Evolutionary conservation across 2,888 invertebrate genomes (phyloP).

Genomic region (Synanthedon formicaeformis): DNA sequence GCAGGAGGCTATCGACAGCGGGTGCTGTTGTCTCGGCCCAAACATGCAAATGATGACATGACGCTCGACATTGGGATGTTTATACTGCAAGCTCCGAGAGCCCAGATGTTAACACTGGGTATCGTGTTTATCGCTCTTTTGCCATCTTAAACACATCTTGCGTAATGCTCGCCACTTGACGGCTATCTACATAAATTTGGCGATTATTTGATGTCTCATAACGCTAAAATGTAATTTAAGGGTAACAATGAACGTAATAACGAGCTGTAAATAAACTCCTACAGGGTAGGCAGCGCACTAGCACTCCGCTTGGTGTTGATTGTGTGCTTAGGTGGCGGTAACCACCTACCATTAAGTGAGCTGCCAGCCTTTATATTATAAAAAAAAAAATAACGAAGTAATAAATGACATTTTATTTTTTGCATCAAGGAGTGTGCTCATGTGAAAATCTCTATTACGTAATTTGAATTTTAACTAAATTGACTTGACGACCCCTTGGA

Average conservation of each 20-base stretch:
- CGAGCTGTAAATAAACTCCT: no score
- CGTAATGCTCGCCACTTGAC: slow-evolving; percentile 49
- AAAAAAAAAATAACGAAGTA: no score
- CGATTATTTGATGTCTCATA: slow-evolving; percentile 57
- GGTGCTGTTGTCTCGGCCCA: slow-evolving; percentile 28
- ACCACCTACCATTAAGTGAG: no score
- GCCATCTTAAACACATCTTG: slow-evolving; percentile 55
- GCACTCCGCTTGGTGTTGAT: no score
- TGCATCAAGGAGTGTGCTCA: no score
- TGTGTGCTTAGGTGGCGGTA: no score
- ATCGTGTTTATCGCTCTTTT: slow-evolving; percentile 42
- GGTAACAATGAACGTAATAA: slow-evolving; percentile 8
- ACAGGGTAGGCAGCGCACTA: no score
- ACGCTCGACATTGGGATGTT: slow-evolving; percentile 44
- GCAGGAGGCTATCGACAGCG: slow-evolving; percentile 29
- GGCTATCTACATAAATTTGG: slow-evolving; percentile 61
- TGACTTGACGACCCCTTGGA: no score
- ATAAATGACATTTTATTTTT: no score
- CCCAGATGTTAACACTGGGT: slow-evolving; percentile 49
- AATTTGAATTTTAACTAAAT: no score
- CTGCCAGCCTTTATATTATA: no score
- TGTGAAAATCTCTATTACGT: no score
- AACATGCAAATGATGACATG: slow-evolving; percentile 64
- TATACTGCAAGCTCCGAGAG: slow-evolving; percentile 32
- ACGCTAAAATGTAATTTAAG: slow-evolving; percentile 44